Percentiles rank a stretch among this genome's conserved stretches.
These are phyloP conservation scores for Stramonita haemastoma DNA, from an alignment of 2,888 invertebrate genomes.

Conservation along the genomic window DNA sequence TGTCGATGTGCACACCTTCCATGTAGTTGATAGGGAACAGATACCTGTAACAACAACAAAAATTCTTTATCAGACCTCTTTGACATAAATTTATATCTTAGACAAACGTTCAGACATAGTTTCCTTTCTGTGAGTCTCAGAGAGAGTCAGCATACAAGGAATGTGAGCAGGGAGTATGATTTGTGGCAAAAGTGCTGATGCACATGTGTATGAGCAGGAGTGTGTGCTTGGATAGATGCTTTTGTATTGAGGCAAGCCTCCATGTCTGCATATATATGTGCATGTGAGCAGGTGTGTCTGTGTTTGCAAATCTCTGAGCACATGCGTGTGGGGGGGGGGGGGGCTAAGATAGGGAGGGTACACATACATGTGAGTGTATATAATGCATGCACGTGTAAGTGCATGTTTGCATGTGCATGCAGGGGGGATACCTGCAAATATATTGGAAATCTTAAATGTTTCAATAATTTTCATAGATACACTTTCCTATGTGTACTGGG, in stretches of 20 bases:
- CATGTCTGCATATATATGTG: background rate
- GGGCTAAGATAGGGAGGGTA: background rate
- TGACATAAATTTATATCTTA: background rate
- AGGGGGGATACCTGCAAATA: no score
- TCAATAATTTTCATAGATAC: no score
- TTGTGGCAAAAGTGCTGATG: no score
- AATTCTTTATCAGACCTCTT: background rate
- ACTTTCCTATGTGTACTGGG: no score
- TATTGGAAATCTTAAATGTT: background rate
- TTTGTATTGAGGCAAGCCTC: background rate
- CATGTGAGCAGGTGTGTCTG: no score
- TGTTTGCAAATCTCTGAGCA: no score
- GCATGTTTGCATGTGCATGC: background rate
- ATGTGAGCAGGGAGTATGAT: background rate
- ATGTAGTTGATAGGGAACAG: conserved; percentile 67
- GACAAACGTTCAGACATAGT: no score
- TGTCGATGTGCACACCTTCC: conserved; percentile 62
- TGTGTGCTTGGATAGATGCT: background rate
- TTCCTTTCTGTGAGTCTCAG: no score
- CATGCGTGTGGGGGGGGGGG: background rate
- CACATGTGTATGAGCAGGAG: background rate
- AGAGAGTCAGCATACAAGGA: background rate
- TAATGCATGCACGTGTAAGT: background rate
- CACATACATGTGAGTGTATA: background rate
- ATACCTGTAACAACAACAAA: conserved; percentile 40